phyloP scores from a whole-genome alignment of 2,797 vertebrate species.

The Myotis daubentonii region DNA sequence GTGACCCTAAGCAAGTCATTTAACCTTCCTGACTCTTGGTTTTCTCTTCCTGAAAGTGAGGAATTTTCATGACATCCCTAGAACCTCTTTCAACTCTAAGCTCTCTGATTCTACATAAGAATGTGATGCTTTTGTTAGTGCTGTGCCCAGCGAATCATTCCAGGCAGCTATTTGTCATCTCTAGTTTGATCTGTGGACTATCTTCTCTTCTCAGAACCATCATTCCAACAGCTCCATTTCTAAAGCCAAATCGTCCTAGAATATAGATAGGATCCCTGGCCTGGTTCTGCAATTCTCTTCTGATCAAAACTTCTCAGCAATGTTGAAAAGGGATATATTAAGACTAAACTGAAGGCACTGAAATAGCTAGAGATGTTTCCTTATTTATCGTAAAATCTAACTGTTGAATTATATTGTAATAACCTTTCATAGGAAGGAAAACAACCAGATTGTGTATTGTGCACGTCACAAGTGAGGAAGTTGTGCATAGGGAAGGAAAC shows the following conservation, averaged over 20 bases:
- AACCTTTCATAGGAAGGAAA: slow-evolving; percentile 56
- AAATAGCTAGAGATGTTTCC: slow-evolving; percentile 16
- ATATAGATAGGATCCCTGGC: neutral
- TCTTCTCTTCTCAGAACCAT: neutral
- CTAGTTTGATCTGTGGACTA: neutral
- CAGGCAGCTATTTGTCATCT: neutral
- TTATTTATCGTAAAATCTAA: slow-evolving; percentile 33
- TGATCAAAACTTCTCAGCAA: slow-evolving; percentile 5
- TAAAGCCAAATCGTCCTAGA: slow-evolving; percentile 10
- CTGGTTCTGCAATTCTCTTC: slow-evolving; percentile 25
- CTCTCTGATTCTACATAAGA: slow-evolving; percentile 14
- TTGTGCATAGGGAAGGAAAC: slow-evolving; percentile 52
- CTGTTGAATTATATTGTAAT: slow-evolving; percentile 41
- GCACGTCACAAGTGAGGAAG: slow-evolving; percentile 13
- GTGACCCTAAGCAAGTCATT: neutral
- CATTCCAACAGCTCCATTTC: neutral
- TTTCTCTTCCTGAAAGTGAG: slow-evolving; percentile 4
- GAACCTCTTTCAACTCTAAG: neutral
- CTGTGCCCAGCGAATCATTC: neutral
- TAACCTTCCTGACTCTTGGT: neutral
- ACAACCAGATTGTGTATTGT: neutral
- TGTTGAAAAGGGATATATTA: neutral
- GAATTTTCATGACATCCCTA: neutral
- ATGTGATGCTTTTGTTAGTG: neutral
- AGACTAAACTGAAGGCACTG: neutral